Conservation (phyloP, 2,797 vertebrate genomes). For the Rhabdophis nuchalis region DNA sequence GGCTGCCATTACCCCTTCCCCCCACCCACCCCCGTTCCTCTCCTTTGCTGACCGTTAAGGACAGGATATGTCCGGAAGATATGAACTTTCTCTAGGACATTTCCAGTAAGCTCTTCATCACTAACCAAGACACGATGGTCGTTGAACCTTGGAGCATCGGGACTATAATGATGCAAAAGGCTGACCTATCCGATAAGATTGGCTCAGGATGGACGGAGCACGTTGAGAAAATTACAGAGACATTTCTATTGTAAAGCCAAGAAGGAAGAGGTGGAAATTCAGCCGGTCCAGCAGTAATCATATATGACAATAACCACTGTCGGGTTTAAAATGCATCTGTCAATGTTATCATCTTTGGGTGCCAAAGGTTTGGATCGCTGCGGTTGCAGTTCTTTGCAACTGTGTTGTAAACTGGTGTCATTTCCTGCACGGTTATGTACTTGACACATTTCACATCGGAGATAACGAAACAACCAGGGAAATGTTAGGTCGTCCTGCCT, state of each 20-base stretch:
- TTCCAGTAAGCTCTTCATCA: constrained; percentile 67
- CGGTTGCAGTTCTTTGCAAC: constrained; percentile 36
- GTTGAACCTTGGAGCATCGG: constrained; percentile 69
- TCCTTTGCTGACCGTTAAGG: constrained; percentile 39
- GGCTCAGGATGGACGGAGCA: constrained; percentile 38
- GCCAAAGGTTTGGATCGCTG: constrained; percentile 57
- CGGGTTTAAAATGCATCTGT: constrained; percentile 46
- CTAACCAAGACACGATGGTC: constrained; percentile 51
- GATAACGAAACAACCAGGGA: constrained; percentile 50
- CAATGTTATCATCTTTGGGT: constrained; percentile 52
- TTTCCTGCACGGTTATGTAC: constrained; percentile 65
- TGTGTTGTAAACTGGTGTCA: background rate
- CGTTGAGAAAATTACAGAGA: constrained; percentile 8
- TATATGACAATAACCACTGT: constrained; percentile 38
- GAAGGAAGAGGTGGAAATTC: background rate
- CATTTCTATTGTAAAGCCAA: constrained; percentile 41
- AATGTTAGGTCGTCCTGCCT: constrained; percentile 18
- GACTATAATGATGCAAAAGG: constrained; percentile 47
- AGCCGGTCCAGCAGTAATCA: constrained; percentile 47
- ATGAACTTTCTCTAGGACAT: constrained; percentile 49
- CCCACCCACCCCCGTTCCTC: too few relatives aligned
- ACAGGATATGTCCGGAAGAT: constrained; percentile 49
- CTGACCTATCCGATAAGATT: constrained; percentile 39
- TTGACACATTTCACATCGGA: constrained; percentile 42
- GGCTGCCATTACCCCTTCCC: too few relatives aligned